A percentile compares a stretch with the other conserved stretches of the same genome.
Conservation (phyloP, 2,888 invertebrate genomes). For the Meiosimyza decipiens region DNA sequence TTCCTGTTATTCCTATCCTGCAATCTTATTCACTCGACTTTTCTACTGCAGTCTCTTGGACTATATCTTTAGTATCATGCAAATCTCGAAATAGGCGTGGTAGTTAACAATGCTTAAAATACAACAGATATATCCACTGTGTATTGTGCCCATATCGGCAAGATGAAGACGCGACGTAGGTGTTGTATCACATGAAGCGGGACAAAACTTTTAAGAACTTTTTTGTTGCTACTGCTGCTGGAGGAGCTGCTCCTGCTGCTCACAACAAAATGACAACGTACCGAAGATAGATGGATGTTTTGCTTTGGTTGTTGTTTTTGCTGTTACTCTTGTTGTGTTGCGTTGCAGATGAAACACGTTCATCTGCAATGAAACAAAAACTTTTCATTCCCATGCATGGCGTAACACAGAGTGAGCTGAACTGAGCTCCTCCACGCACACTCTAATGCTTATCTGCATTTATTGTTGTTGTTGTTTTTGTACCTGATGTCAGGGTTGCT, state of each 20-base stretch:
- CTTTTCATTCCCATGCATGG: constrained; percentile 39
- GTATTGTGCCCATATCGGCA: too few relatives aligned
- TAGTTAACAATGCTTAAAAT: too few relatives aligned
- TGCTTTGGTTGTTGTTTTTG: constrained; percentile 11
- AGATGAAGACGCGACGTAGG: too few relatives aligned
- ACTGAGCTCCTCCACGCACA: neutral
- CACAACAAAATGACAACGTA: constrained; percentile 29
- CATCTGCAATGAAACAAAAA: constrained; percentile 38
- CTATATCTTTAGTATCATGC: too few relatives aligned
- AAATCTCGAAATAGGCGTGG: too few relatives aligned
- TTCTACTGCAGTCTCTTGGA: too few relatives aligned
- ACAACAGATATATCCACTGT: too few relatives aligned
- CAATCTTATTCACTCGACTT: too few relatives aligned
- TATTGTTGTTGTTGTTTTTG: neutral
- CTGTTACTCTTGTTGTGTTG: constrained; percentile 10
- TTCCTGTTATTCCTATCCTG: too few relatives aligned
- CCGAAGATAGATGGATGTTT: constrained; percentile 33
- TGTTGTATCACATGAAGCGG: constrained; percentile 19
- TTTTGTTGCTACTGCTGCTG: constrained; percentile 13
- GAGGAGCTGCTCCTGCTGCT: neutral
- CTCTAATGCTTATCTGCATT: neutral
- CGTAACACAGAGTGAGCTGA: constrained; percentile 22
- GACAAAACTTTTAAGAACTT: constrained; percentile 15
- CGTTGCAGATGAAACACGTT: constrained; percentile 27
- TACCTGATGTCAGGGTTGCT: constrained; percentile 18